phyloP scores from a whole-genome alignment of 2,797 vertebrate genomes.

The Danio kyathit region DNA sequence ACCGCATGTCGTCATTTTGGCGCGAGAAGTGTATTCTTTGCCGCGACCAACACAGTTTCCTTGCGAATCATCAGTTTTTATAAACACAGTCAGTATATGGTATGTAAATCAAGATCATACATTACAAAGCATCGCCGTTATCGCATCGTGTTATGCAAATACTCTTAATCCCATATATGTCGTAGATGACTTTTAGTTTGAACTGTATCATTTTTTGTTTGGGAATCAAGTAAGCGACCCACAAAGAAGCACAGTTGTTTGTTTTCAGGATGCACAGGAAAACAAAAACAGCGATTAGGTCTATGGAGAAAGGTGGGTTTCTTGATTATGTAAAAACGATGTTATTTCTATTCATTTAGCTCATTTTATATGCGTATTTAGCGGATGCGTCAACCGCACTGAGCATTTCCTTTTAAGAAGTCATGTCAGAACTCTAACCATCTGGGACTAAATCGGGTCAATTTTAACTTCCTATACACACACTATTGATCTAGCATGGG shows the following conservation, averaged over 20 bases:
- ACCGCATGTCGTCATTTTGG: slow-evolving; percentile 31
- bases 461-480: too few species aligned
- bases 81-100: neutral
- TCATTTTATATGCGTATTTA: neutral
- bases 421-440: neutral
- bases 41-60: too few species aligned
- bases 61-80: neutral
- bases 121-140: neutral
- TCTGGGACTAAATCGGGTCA: too few species aligned
- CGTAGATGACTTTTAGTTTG: neutral
- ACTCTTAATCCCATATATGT: neutral
- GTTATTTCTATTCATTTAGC: too few species aligned
- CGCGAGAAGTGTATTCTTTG: neutral
- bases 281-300: neutral
- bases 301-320: neutral
- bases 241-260: neutral
- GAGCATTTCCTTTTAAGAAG: neutral
- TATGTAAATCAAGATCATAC: neutral
- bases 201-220: neutral
- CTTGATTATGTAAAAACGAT: neutral
- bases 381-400: neutral
- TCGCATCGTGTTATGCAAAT: neutral
- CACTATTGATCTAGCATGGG: too few species aligned
- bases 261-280: neutral
- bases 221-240: neutral